These are phyloP conservation scores for Fundulus diaphanus DNA, from an alignment of 2,797 vertebrate species.

Conservation along the genomic window DNA sequence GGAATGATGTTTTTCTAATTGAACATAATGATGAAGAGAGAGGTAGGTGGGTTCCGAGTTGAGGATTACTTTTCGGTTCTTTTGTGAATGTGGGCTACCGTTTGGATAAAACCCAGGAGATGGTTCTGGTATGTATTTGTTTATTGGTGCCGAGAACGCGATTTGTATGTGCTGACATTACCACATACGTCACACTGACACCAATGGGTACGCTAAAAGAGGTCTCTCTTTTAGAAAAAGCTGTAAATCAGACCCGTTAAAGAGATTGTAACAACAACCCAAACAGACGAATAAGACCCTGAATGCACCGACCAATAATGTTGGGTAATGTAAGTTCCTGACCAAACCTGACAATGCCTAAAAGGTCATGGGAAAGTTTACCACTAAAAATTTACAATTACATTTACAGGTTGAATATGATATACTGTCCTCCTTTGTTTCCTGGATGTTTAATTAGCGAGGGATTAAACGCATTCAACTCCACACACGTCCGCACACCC, in stretches of 20 bases:
- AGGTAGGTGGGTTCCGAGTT: conserved; percentile 25
- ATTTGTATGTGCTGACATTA: conserved; percentile 1
- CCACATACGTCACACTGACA: conserved; percentile 13
- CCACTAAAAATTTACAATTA: conserved; percentile 49
- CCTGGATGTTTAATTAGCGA: conserved; percentile 57
- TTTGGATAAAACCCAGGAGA: conserved; percentile 10
- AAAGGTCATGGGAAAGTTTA: conserved; percentile 73
- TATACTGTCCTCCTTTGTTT: conserved; percentile 47
- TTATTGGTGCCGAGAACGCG: conserved; percentile 6
- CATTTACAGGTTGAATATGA: conserved; percentile 47
- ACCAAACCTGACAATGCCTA: conserved; percentile 31
- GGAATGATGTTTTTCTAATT: conserved; percentile 75
- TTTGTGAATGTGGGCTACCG: not conserved
- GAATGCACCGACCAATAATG: conserved; percentile 25
- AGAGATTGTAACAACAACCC: conserved; percentile 9
- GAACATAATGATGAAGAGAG: conserved; percentile 71
- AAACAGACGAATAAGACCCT: conserved; percentile 15
- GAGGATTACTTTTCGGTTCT: conserved; percentile 5
- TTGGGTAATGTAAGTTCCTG: conserved; percentile 25
- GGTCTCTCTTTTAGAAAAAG: conserved; percentile 8
- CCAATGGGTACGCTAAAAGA: not conserved
- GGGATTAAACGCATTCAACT: conserved; percentile 60
- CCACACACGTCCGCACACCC: conserved; percentile 18
- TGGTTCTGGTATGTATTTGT: conserved; percentile 19
- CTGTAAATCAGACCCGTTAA: conserved; percentile 3